Conservation (phyloP, 2,113 vertebrate genomes). For the Sisor rabdophorus region DNA sequence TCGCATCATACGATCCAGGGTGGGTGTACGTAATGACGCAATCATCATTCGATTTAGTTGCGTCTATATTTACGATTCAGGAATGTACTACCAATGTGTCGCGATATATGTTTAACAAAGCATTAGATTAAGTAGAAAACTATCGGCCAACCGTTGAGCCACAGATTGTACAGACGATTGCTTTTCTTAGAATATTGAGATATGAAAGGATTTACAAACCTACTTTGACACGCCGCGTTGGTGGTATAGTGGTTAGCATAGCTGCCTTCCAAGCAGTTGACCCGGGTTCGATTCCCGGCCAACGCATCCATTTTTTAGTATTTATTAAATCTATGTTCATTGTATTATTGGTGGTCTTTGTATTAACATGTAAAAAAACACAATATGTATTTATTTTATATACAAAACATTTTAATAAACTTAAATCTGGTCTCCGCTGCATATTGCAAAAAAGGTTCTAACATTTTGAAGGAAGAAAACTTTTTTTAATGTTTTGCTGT, state of each 20-base stretch:
- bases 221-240: constrained; percentile 10
- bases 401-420: not conserved
- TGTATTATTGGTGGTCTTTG: too few relatives aligned
- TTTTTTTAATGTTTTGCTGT: not conserved
- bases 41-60: constrained; percentile 38
- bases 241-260: constrained; percentile 62
- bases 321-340: not conserved
- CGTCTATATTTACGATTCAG: not conserved
- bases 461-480: not conserved
- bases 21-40: constrained; percentile 32
- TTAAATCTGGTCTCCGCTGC: too few relatives aligned
- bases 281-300: constrained; percentile 63
- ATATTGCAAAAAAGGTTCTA: not conserved
- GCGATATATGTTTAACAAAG: not conserved
- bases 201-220: too few relatives aligned
- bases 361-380: not conserved
- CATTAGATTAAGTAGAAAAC: not conserved
- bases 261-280: constrained; percentile 65
- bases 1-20: not conserved
- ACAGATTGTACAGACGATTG: not conserved
- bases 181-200: too few relatives aligned
- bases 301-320: constrained; percentile 38
- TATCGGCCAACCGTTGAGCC: not conserved
- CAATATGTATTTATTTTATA: not conserved
- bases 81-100: too few relatives aligned